Conservation (phyloP, 2,797 vertebrate species). For the Catostomus latipinnis region DNA sequence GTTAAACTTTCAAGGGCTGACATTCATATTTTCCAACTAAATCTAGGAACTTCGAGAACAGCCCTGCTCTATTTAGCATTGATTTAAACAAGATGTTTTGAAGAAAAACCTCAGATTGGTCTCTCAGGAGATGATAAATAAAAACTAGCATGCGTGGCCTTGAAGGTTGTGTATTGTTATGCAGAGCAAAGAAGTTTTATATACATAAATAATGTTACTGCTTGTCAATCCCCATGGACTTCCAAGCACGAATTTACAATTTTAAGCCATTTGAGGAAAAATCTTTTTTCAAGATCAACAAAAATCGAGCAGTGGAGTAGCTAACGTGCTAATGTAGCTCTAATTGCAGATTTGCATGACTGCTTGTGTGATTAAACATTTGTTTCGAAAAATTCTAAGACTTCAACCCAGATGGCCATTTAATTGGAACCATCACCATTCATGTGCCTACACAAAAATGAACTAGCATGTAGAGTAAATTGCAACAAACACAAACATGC, state of each 20-base stretch:
- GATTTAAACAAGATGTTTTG: constrained; percentile 38
- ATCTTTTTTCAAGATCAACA: neutral
- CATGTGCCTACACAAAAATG: neutral
- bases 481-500: neutral
- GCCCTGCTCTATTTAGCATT: constrained; percentile 23
- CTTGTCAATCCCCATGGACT: neutral
- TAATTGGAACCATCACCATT: constrained; percentile 24
- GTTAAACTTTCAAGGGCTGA: neutral
- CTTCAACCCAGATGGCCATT: constrained; percentile 17
- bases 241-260: neutral
- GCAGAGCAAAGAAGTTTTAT: constrained; percentile 17
- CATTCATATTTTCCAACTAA: constrained; percentile 4
- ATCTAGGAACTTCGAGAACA: neutral
- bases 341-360: constrained; percentile 26
- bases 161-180: neutral
- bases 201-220: neutral
- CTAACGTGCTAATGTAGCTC: neutral
- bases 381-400: constrained; percentile 35
- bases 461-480: neutral
- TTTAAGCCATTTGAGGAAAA: constrained; percentile 5
- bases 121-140: constrained; percentile 14
- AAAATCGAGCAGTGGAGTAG: neutral
- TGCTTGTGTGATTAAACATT: constrained; percentile 22
- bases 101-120: neutral
- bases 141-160: neutral